phyloP scores from a whole-genome alignment of 2,113 vertebrate genomes.

The Perca schrenkii region DNA sequence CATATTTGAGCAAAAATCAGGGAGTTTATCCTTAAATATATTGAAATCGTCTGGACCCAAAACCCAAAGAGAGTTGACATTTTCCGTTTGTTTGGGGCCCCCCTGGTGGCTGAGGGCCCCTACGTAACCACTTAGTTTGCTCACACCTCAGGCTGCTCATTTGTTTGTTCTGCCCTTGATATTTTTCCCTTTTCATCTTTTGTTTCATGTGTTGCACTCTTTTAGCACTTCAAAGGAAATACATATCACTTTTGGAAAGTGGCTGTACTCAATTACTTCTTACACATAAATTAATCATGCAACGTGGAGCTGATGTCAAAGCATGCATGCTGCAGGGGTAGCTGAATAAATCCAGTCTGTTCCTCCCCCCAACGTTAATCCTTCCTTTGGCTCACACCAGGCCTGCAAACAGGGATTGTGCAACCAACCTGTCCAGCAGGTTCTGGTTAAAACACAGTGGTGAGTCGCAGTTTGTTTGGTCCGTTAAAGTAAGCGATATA shows the following conservation, averaged over 20 bases:
- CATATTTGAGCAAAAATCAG: neutral
- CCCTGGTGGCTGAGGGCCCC: slow-evolving; percentile 40
- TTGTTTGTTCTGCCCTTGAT: slow-evolving; percentile 50
- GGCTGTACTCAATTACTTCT: slow-evolving; percentile 20
- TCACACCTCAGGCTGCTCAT: slow-evolving; percentile 29
- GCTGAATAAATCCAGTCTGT: slow-evolving; percentile 14
- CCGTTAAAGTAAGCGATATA: slow-evolving; percentile 46
- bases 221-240: slow-evolving; percentile 59
- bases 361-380: neutral
- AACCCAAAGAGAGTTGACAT: slow-evolving; percentile 4
- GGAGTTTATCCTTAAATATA: slow-evolving; percentile 27
- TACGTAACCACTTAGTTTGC: slow-evolving; percentile 16
- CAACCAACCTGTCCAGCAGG: slow-evolving; percentile 59
- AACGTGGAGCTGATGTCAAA: slow-evolving; percentile 6
- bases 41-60: neutral
- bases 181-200: slow-evolving; percentile 56
- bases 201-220: slow-evolving; percentile 44
- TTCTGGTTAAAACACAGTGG: slow-evolving; percentile 27
- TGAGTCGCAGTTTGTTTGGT: slow-evolving; percentile 11
- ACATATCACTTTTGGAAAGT: slow-evolving; percentile 22
- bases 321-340: slow-evolving; percentile 18
- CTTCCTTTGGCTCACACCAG: slow-evolving; percentile 49
- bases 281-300: slow-evolving; percentile 15
- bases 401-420: slow-evolving; percentile 50
- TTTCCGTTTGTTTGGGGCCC: slow-evolving; percentile 14